Base-by-base conservation (phyloP, 1,140 invertebrate species). In the Steinernema feltiae region DNA sequence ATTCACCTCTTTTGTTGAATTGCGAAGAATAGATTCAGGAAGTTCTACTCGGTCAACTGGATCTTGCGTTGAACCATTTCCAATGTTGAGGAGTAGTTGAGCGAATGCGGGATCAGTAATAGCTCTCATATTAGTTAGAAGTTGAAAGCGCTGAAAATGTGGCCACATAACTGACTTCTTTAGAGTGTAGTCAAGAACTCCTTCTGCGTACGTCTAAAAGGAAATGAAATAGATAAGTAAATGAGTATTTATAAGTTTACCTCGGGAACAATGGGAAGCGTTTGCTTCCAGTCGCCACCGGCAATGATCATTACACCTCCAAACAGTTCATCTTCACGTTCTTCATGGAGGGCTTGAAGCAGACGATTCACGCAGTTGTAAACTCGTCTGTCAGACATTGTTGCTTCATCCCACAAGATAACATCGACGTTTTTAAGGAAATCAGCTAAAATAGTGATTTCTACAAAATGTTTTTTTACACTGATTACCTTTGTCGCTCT, bases 231-330 rank as follows among this genome's bases (percentile, higher is more conserved):
- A n/a, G n/a, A 71, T 63, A 15, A 15, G 35, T 41, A n/a, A 41
- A 7, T 30, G 30, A 29, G 24, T 29, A 30, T 27, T 27, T 63
- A 27, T 17, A 63, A 15, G 7, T n/a, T n/a, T 30, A 17, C 21
- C 2, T 53, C 48, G 18, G 74, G 32, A 17, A 72, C 41, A n/a
- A 76, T 48, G n/a, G 77, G 78, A 0, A 80, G 70, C 0, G 35
- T 24, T 31, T 80, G 78, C 2, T 69, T 35, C 30, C 70, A 79
- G 32, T 79, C 77, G 0, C 72, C 76, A 21, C 73, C 73, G 1
- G 78, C n/a, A 3, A 79, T 18, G 0, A 79, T 32, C 31, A 71
- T 70, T 41, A 70, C 70, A 29, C 78, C 70, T 76, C 70, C 78
- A 32, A 78, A 76, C 30, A 48, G 77, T 15, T n/a, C 15, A 17